These are phyloP conservation scores for Phocides pigmalion DNA, from an alignment of 1,140 invertebrate genomes.

Conservation along the genomic window DNA sequence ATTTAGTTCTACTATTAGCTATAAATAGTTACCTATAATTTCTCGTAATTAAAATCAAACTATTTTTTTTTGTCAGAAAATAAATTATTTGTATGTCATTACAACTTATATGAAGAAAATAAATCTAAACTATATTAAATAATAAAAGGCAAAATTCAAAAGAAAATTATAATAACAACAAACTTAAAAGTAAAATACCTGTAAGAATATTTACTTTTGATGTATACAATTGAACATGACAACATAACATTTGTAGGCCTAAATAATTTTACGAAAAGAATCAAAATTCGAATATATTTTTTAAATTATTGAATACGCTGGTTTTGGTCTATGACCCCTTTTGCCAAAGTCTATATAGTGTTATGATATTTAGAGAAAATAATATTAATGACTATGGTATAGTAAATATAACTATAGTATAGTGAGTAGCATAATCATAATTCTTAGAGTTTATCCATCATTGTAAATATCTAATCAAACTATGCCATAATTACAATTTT, in stretches of 20 bases:
- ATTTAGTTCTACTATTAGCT: too few species aligned
- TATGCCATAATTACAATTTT: background rate
- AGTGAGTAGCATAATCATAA: background rate
- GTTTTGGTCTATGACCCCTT: background rate
- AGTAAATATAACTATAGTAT: background rate
- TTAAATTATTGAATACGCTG: background rate
- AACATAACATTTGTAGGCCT: background rate
- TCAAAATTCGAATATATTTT: background rate
- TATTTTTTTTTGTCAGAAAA: too few species aligned
- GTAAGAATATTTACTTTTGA: too few species aligned
- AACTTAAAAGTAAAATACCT: too few species aligned
- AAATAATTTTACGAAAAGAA: background rate
- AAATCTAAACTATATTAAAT: too few species aligned
- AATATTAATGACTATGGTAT: background rate
- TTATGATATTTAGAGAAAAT: background rate
- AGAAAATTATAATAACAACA: too few species aligned
- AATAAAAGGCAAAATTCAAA: too few species aligned
- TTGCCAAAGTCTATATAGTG: slow-evolving; percentile 4
- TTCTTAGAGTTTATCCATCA: background rate
- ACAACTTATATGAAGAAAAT: too few species aligned
- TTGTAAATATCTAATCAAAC: slow-evolving; percentile 11
- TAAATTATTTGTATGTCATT: too few species aligned
- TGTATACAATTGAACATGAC: too few species aligned
- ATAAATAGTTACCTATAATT: too few species aligned
- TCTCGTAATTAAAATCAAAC: too few species aligned